Evolutionary conservation across 1,140 invertebrate species (phyloP).

Genomic region (Lasaia peninsularis): DNA sequence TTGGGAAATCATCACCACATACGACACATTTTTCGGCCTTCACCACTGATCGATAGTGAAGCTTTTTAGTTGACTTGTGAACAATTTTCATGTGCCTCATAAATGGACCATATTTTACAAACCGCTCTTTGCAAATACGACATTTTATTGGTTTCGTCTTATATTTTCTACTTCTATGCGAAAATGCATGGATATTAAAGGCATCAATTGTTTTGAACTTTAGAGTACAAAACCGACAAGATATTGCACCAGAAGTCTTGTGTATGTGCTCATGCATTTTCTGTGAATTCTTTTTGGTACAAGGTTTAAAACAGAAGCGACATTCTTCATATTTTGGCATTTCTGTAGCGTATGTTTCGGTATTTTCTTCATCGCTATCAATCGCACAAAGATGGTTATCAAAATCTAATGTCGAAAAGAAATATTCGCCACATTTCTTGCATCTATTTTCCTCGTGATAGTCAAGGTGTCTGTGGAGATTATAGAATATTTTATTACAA

Average conservation of each 20-base stretch:
- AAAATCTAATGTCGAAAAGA: slow-evolving; percentile 56
- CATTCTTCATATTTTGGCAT: slow-evolving; percentile 63
- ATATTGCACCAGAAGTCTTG: slow-evolving; percentile 59
- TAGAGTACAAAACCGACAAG: slow-evolving; percentile 65
- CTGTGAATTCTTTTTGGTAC: slow-evolving; percentile 54
- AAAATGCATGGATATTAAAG: slow-evolving; percentile 71
- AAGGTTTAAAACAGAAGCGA: slow-evolving; percentile 69
- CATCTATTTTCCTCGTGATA: slow-evolving; percentile 74
- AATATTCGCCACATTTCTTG: slow-evolving; percentile 71
- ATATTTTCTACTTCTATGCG: slow-evolving; percentile 68
- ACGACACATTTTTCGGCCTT: slow-evolving; percentile 61
- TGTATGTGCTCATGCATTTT: slow-evolving; percentile 55
- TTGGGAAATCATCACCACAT: slow-evolving; percentile 63
- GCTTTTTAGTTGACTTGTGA: slow-evolving; percentile 60
- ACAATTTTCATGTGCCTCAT: slow-evolving; percentile 61
- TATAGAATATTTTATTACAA: slow-evolving; percentile 67
- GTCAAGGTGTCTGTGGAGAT: slow-evolving; percentile 64
- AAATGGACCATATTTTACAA: slow-evolving; percentile 66
- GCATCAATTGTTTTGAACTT: slow-evolving; percentile 71
- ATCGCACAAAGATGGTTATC: slow-evolving; percentile 68
- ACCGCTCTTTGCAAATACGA: slow-evolving; percentile 60
- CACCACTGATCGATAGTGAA: slow-evolving; percentile 58
- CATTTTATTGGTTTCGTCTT: slow-evolving; percentile 68
- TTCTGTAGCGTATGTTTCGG: slow-evolving; percentile 24
- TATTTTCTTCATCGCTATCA: slow-evolving; percentile 62